Base-by-base conservation (phyloP, 2,888 invertebrate genomes). In the Chydorus sphaericus region DNA sequence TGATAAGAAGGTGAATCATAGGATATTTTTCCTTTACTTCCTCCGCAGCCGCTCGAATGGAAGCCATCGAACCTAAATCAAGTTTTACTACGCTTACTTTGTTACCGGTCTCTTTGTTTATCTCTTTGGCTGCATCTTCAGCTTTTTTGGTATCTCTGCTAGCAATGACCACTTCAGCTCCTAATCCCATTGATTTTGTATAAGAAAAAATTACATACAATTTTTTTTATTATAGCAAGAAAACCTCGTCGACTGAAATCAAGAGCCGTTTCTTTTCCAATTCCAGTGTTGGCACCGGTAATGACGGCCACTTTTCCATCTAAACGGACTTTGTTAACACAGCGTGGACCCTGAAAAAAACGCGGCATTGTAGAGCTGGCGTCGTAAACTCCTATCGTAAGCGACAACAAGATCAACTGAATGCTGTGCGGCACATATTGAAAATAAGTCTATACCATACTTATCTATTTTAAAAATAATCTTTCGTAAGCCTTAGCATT, bases 281-380 rank as follows among this genome's bases (percentile, higher is more conserved):
- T 63, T 5, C 65, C 65, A 6, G 62, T 60, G 56, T 64, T 64
- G 26, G 62, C 59, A n/a, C 65, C 65, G 3, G 65, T 65, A 33
- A 65, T 59, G 18, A 65, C 56, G 2, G 62, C 64, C 4, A 62
- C 62, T 60, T 64, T 64, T 2, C 63, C 64, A 38, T 61, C 59
- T 18, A 53, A 36, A 4, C 28, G 26, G 14, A 28, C n/a, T 23
- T 20, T 23, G 10, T 36, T 37, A 20, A 36, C 18, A 23, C 53
- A 53, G 14, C 53, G 38, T 26, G 53, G 53, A 2, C 53, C 53
- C 38, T 53, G 53, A 28, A 53, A 53, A 14, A 44, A 44, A 28
- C 44, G 44, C n/a, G 44, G 44, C 44, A 44, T 44, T 6, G 20
- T 20, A 26, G 18, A 23, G 20, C 44, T n/a, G n/a, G n/a, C n/a